phyloP scores from a whole-genome alignment of 1,140 invertebrate species.

The Oryctes rhinoceros region DNA sequence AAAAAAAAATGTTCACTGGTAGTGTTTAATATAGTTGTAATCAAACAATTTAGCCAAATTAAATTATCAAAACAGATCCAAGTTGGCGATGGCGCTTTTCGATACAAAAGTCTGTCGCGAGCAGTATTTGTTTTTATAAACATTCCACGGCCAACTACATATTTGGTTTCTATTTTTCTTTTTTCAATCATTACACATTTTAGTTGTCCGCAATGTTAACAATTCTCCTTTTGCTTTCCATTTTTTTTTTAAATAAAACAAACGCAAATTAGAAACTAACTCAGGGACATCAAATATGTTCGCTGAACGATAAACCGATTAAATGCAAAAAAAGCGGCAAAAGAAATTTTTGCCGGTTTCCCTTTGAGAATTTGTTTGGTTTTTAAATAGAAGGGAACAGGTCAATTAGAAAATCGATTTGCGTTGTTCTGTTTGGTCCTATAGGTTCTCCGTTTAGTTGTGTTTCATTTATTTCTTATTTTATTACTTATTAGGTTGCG shows the following conservation, averaged over 20 bases:
- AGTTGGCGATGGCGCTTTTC: too few relatives aligned
- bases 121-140: too few relatives aligned
- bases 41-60: too few relatives aligned
- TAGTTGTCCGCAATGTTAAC: background rate
- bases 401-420: conserved; percentile 32
- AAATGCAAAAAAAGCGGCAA: background rate
- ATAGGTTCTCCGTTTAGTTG: conserved; percentile 39
- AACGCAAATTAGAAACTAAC: background rate
- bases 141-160: too few relatives aligned
- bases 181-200: background rate
- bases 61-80: too few relatives aligned
- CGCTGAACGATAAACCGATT: background rate
- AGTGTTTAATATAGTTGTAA: too few relatives aligned
- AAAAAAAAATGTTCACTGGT: too few relatives aligned
- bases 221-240: background rate
- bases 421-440: conserved; percentile 53
- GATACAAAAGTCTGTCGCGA: too few relatives aligned
- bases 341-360: background rate
- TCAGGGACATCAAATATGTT: background rate
- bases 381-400: background rate
- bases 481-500: background rate
- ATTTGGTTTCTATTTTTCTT: background rate
- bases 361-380: background rate
- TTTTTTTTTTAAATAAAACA: too few relatives aligned
- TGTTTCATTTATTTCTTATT: background rate